Evolutionary conservation across 2,888 invertebrate genomes (phyloP).

Genomic region (Carpatolechia fugitivella): DNA sequence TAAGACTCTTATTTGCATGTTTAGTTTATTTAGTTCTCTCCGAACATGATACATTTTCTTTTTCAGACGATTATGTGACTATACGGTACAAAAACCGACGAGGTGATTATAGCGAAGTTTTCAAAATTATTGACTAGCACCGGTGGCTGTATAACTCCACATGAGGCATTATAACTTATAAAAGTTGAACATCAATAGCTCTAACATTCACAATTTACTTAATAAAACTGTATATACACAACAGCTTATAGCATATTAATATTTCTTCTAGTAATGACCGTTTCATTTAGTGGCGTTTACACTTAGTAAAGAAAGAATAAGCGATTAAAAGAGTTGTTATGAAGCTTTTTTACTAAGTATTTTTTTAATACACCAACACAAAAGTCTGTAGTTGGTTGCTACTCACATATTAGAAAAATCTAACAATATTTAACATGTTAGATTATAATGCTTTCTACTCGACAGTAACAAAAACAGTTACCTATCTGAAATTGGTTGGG

Average conservation of each 20-base stretch:
- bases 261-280: not conserved
- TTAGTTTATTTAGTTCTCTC: not conserved
- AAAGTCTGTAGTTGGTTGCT: too few relatives aligned
- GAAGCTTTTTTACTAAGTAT: too few relatives aligned
- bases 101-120: conserved; percentile 84
- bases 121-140: conserved; percentile 42
- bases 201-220: conserved; percentile 12
- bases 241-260: not conserved
- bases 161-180: conserved; percentile 30
- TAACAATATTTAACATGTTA: too few relatives aligned
- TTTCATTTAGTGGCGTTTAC: not conserved
- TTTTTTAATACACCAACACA: too few relatives aligned
- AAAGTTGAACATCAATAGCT: conserved; percentile 8
- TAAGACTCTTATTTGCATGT: not conserved
- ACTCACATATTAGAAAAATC: too few relatives aligned
- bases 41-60: conserved; percentile 48
- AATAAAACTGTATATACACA: conserved; percentile 15
- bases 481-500: too few relatives aligned
- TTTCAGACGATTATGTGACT: conserved; percentile 95
- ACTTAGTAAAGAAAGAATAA: too few relatives aligned
- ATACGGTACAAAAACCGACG: conserved; percentile 93
- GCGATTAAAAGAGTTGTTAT: too few relatives aligned
- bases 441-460: too few relatives aligned
- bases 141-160: conserved; percentile 53
- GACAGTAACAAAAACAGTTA: too few relatives aligned